Evolutionary conservation across 2,888 invertebrate species (phyloP).

Genomic region (Pycnomerus fuliginosus): DNA sequence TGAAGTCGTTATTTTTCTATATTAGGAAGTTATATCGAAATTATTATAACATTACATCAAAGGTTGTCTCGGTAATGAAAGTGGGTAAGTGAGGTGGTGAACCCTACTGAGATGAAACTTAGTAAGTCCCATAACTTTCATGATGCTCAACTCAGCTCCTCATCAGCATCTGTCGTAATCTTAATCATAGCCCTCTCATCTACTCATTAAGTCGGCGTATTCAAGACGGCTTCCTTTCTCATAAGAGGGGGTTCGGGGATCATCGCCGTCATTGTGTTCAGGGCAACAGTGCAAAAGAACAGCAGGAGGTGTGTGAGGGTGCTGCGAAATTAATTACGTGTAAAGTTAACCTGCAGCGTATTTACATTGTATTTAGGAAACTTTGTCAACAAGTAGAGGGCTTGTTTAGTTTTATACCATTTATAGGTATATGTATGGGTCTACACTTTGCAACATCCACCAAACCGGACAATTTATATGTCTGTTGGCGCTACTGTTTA

Average conservation of each 20-base stretch:
- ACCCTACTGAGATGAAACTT: constrained; percentile 11
- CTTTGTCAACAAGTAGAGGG: no score
- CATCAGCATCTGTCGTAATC: constrained; percentile 29
- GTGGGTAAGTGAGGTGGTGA: constrained; percentile 10
- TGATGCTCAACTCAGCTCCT: constrained; percentile 18
- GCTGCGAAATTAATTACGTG: constrained; percentile 17
- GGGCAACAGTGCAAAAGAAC: constrained; percentile 9
- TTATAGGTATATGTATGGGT: no score
- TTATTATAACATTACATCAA: no score
- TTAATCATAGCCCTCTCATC: constrained; percentile 32
- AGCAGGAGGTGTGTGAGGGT: constrained; percentile 14
- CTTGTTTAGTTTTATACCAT: no score
- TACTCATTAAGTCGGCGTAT: constrained; percentile 19
- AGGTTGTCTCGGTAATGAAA: background rate
- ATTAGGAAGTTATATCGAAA: background rate
- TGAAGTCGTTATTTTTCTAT: background rate
- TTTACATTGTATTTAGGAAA: constrained; percentile 6
- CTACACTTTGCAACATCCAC: no score
- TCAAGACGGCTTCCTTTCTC: constrained; percentile 6
- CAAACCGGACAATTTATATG: no score
- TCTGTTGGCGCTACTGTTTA: no score
- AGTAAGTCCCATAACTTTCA: constrained; percentile 13
- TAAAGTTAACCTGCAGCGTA: constrained; percentile 6
- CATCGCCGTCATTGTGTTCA: constrained; percentile 12
- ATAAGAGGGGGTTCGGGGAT: constrained; percentile 8